Evolutionary conservation across 2,797 vertebrate genomes (phyloP).

Genomic region (Pseudotriccus pelzelni): DNA sequence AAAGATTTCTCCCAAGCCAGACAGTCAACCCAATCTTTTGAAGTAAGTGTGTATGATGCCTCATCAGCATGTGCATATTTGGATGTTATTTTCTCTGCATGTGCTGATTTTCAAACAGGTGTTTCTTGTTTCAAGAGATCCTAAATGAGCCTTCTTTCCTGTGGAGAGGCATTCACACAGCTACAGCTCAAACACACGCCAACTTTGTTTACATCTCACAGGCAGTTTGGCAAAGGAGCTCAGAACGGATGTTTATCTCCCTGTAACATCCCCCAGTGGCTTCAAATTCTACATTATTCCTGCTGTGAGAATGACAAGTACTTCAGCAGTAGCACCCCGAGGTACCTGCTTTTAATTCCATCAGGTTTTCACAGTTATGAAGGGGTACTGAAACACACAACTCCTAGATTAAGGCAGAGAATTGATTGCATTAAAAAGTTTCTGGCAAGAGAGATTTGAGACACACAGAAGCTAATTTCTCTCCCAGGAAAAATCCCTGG

Average conservation of each 20-base stretch:
- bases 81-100: constrained; percentile 55
- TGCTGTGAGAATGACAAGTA: constrained; percentile 51
- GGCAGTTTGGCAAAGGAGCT: constrained; percentile 53
- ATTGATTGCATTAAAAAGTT: neutral
- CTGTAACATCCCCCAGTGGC: constrained; percentile 48
- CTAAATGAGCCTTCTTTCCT: constrained; percentile 63
- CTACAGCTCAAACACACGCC: constrained; percentile 31
- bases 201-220: constrained; percentile 56
- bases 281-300: constrained; percentile 56
- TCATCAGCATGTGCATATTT: constrained; percentile 50
- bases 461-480: neutral
- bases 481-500: neutral
- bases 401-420: neutral
- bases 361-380: neutral
- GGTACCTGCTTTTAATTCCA: constrained; percentile 30
- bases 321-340: constrained; percentile 26
- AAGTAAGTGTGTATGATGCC: neutral
- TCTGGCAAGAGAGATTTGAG: neutral
- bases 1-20: constrained; percentile 46
- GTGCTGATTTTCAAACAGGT: constrained; percentile 63
- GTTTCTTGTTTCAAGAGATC: constrained; percentile 68
- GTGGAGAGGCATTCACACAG: constrained; percentile 54
- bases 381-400: neutral
- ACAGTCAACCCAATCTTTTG: constrained; percentile 7
- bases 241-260: constrained; percentile 67